Evolutionary conservation across 2,888 invertebrate species (phyloP), one percentile per base, ranked within the genome.

Genomic region (Stictocephala bisonia): DNA sequence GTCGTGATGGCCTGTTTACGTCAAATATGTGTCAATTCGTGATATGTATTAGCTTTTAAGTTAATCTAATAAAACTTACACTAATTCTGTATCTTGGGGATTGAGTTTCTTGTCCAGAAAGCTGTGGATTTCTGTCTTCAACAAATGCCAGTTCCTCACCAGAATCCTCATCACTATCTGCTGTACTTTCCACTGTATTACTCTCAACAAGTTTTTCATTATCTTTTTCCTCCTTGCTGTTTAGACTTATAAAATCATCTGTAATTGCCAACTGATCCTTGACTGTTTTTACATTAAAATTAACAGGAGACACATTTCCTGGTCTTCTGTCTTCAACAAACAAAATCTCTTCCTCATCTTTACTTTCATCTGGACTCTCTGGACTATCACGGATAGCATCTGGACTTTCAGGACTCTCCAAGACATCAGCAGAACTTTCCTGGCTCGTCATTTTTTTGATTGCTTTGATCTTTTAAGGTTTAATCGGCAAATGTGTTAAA

Each of bases 251-350:
- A 26, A 13, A 2, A 15, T 7, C 7, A 2, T 26, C 26, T 26
- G 7, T 15, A 6, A 4, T 7, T 7, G 15, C 15, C n/a, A n/a
- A 6, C 15, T 6, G 44, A 44, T 6, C 15, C 4, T 44, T 44
- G 7, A 11, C 9, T 15, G 7, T 7, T 15, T 44, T 9, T n/a
- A 15, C 11, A 15, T 7, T 22, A 22, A 6, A 7, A 4, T 18
- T 51, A 3, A 51, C 18, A 60, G 15, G 9, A 9, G 40, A 22
- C 35, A 20, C 40, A 40, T 60, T 22, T 1, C 60, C 60, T 15
- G 60, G 60, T 24, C 15, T 60, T 40, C 60, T 60, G 24, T 60
- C 60, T 60, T 60, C 60, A 60, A 40, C 20, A 20, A 60, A 60
- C 13, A 60, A 20, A 3, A 60, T 40, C n/a, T 60, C 60, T 60